Evolutionary conservation across 2,113 vertebrate species (phyloP), one percentile per base, ranked within the genome.

Genomic region (Notarius lentiginosus): DNA sequence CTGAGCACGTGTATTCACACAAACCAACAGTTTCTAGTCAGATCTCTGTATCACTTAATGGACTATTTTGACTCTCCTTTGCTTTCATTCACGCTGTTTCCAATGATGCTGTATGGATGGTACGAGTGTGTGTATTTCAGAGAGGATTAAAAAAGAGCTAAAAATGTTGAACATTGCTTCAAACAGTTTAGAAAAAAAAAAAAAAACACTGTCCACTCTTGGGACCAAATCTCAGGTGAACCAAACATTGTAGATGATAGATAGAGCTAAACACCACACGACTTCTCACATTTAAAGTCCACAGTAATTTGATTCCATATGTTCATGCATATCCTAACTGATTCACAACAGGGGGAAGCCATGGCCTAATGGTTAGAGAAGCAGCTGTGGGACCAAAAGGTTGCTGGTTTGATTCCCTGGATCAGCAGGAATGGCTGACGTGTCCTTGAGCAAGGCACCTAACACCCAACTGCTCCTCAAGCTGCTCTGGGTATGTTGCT

Each of bases 11-110:
- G 63, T 81, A 34, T 30, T 79, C 77, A 77, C 79, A 91, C 79
- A 61, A 77, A 90, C 80, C 87, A 65, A 66, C 55, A 76, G 86
- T 83, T 73, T 90, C 88, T 41, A 41, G 60, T 60, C 56, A 20
- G 72, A 55, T 75, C 72, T 51, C 49, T 66, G 47, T 60, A 11
- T 60, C 53, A 73, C 18, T 27, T 81, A 87, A 87, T 86, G 84
- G 55, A 84, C 61, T 56, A 65, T 51, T 76, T 76, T 24, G 61
- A 49, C 82, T 47, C 82, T 84, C 22, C 53, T 81, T 56, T 20
- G 88, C 34, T 60, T 63, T 79, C 68, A 65, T 79, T 24, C 83
- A 88, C 41, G 82, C 27, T 61, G 53, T 73, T 68, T 86, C 63
- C 34, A 14, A 34, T 79, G 34, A 87, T 58, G 53, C 63, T 14